Percentiles rank a stretch among this genome's conserved stretches.
phyloP scores from a whole-genome alignment of 2,888 invertebrate species.

The Loripinus fragilis region DNA sequence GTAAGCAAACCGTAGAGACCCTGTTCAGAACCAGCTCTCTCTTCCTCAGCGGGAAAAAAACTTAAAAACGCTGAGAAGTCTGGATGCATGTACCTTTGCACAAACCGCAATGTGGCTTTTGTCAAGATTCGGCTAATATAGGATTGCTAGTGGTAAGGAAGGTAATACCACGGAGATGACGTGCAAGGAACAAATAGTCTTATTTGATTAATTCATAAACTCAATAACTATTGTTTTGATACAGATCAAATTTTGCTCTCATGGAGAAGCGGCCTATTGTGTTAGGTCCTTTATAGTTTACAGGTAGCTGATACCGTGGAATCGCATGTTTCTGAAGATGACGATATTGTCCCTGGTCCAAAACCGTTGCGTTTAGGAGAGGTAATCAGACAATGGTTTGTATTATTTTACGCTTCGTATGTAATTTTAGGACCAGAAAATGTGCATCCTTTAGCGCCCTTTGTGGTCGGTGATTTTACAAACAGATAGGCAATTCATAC shows the following conservation, averaged over 20 bases:
- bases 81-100: not conserved
- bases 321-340: conserved; percentile 60
- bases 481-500: not conserved
- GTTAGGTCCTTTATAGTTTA: conserved; percentile 60
- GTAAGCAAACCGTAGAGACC: no score
- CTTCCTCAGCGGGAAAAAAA: no score
- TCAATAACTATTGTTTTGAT: conserved; percentile 51
- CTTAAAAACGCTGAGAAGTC: no score
- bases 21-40: no score
- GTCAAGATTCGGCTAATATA: not conserved
- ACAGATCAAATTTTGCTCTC: conserved; percentile 55
- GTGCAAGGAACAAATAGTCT: conserved; percentile 49
- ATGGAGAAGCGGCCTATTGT: conserved; percentile 41
- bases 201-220: conserved; percentile 44
- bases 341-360: conserved; percentile 46
- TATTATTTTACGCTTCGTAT: conserved; percentile 37
- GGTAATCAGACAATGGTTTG: not conserved
- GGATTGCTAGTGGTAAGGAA: conserved; percentile 40
- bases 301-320: conserved; percentile 58
- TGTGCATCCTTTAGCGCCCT: conserved; percentile 1
- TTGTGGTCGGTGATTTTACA: conserved; percentile 1
- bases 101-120: not conserved
- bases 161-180: conserved; percentile 44
- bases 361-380: conserved; percentile 6
- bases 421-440: not conserved